Conservation (phyloP, 2,113 vertebrate species). For the Fukomys damarensis region DNA sequence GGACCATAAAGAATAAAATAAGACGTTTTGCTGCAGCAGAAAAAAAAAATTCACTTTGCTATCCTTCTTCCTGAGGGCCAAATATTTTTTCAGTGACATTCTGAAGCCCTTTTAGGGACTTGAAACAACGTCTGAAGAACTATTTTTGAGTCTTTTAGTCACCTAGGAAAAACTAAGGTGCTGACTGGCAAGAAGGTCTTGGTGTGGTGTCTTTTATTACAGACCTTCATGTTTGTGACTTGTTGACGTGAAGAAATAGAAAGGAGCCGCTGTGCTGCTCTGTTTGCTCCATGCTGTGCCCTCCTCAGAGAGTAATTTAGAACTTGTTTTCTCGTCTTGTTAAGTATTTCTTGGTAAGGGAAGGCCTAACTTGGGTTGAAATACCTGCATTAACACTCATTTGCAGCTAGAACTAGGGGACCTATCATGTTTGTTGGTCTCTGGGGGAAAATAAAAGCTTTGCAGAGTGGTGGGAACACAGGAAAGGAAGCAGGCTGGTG, state of each 20-base stretch:
- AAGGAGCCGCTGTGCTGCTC: neutral
- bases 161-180: neutral
- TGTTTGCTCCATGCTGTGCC: neutral
- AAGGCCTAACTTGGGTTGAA: neutral
- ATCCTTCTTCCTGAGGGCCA: conserved; percentile 20
- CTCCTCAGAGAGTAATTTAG: conserved; percentile 25
- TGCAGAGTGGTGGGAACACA: neutral
- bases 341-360: conserved; percentile 27
- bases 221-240: conserved; percentile 1
- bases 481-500: neutral
- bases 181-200: conserved; percentile 6
- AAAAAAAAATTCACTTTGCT: conserved; percentile 16
- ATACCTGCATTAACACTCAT: neutral
- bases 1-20: conserved; percentile 46
- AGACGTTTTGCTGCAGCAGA: conserved; percentile 45
- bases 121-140: neutral
- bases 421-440: neutral
- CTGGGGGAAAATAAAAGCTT: neutral
- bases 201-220: neutral
- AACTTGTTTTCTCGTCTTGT: conserved; percentile 59
- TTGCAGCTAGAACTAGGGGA: neutral
- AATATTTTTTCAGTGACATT: conserved; percentile 28
- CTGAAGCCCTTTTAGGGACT: neutral
- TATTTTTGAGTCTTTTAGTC: conserved; percentile 61
- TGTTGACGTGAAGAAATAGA: neutral